phyloP scores from a whole-genome alignment of 2,113 vertebrate genomes.

The Setophaga petechia region DNA sequence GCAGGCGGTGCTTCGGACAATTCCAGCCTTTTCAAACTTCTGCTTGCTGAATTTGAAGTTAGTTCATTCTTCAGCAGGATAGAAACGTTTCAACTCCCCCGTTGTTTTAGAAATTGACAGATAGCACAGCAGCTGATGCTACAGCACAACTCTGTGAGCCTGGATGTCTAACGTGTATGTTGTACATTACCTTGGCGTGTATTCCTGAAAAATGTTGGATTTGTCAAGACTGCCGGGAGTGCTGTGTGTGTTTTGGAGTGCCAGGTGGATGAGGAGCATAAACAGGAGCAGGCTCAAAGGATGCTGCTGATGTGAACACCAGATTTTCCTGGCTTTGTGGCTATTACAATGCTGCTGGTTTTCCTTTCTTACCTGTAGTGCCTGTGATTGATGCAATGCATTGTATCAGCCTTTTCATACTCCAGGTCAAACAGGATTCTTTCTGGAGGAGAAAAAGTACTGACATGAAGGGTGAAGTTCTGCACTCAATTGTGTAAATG shows the following conservation, averaged over 20 bases:
- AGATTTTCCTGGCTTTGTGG: background rate
- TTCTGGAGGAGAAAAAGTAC: constrained; percentile 10
- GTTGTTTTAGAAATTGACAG: background rate
- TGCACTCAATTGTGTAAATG: constrained; percentile 2
- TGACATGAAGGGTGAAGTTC: background rate
- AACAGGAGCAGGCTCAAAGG: background rate
- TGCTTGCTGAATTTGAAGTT: background rate
- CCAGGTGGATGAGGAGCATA: background rate
- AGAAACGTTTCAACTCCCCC: background rate
- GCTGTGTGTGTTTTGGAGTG: background rate
- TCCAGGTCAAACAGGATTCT: background rate
- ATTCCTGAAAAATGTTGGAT: background rate
- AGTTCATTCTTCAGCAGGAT: background rate
- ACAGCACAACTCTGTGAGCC: background rate
- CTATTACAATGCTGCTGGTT: background rate
- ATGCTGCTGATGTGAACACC: background rate
- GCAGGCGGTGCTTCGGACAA: background rate
- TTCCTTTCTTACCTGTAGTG: background rate
- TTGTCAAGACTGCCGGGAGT: background rate
- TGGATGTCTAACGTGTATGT: background rate
- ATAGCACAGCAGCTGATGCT: background rate
- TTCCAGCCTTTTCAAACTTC: background rate
- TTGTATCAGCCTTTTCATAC: constrained; percentile 13
- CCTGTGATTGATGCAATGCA: background rate
- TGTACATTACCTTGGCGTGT: background rate